Evolutionary conservation across 92 coral and sea anemone genomes (phyloP), one percentile per base, ranked within the genome.

Genomic region (Pocillopora grandis): DNA sequence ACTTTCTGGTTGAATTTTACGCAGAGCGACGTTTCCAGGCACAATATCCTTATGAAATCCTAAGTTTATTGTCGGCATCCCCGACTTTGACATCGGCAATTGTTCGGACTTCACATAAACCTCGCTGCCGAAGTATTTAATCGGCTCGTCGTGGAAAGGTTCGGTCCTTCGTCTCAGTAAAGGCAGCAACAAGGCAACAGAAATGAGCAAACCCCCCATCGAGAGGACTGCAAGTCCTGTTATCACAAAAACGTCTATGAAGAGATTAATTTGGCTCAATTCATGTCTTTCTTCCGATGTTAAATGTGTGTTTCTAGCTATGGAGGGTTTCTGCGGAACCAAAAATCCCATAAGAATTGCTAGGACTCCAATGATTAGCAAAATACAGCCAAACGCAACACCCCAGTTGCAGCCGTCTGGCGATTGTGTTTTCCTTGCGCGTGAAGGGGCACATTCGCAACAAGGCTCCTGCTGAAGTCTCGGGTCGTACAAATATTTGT

Each of bases 401-500:
- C 93, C 98, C 95, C 95, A 91, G 77, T 94, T 94, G 71, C 90
- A 89, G 18, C 85, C 76, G 11, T 69, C 84, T 1, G 70, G 67
- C 3, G 85, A 66, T 23, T 68, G 21, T 4, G 78, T 67, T 7
- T 87, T 82, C 62, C 23, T 84, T 12, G 85, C 21, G 9, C 82
- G 84, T 18, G 14, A 60, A 21, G 88, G 78, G 10, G 87, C 31
- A 62, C 97, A 87, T 20, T 89, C 94, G 62, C 98, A 94, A 67
- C 99, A 94, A 5, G 89, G 68, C 27, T 79, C 49, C 3, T 63
- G 64, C 62, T 74, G 92, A 10, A 85, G 64, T 49, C 73, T 79
- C 31, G 90, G 91, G 58, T 94, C 98, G 71, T 96, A 92, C 99
- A 96, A 92, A 83, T 96, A 97, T 23, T 92, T 90, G 80, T 96